Percentiles rank a stretch among this genome's conserved stretches.
Conservation (phyloP, 2,797 vertebrate species). For the Yasuhikotakia modesta region DNA sequence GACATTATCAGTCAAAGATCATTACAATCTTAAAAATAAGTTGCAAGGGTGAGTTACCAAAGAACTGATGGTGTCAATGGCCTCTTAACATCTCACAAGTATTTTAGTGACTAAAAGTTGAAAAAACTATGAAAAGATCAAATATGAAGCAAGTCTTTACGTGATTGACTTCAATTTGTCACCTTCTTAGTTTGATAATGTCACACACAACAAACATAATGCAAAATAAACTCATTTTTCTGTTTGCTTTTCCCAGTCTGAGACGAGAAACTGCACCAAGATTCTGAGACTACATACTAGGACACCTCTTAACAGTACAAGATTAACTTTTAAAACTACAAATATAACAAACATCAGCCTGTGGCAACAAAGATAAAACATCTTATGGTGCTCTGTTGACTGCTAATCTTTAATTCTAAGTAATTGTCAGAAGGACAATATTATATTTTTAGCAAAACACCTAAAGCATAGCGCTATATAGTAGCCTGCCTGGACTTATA, state of each 20-base stretch:
- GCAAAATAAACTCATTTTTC: not conserved
- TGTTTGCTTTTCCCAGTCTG: not conserved
- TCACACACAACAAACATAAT: not conserved
- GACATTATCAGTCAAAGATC: slow-evolving; percentile 62
- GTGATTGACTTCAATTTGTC: not conserved
- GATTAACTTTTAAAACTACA: too few relatives aligned
- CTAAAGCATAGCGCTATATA: too few relatives aligned
- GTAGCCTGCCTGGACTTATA: too few relatives aligned
- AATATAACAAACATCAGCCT: too few relatives aligned
- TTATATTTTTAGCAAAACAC: too few relatives aligned
- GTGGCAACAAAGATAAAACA: too few relatives aligned
- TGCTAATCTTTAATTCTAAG: too few relatives aligned
- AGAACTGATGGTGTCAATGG: not conserved
- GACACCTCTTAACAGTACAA: too few relatives aligned
- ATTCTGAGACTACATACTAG: not conserved
- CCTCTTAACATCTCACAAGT: not conserved
- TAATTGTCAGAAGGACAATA: too few relatives aligned
- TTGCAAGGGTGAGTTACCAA: not conserved
- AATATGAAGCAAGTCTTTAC: not conserved
- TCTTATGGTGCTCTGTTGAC: too few relatives aligned
- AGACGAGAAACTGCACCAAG: not conserved
- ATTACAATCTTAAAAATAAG: slow-evolving; percentile 4
- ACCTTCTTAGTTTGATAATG: not conserved
- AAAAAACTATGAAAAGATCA: not conserved
- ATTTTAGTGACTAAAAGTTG: not conserved